A percentile compares a stretch with the other conserved stretches of the same genome.
Conservation (phyloP, 2,113 vertebrate species). For the Fulmarus glacialis region DNA sequence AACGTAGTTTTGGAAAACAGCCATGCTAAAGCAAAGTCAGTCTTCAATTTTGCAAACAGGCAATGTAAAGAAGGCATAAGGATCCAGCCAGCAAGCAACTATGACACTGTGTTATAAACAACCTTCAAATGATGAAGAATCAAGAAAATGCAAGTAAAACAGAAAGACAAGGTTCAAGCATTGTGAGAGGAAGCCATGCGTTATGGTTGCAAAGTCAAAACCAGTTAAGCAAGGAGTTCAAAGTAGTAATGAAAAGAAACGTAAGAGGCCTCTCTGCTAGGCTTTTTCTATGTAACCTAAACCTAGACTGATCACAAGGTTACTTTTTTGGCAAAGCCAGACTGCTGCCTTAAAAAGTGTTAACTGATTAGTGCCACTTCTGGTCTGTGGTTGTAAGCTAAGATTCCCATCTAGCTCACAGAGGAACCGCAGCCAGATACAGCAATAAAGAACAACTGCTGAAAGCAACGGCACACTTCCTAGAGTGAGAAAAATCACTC, state of each 20-base stretch:
- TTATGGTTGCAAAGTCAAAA: neutral
- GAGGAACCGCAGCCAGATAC: neutral
- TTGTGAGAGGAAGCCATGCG: neutral
- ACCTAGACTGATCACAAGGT: neutral
- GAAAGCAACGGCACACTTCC: accelerated
- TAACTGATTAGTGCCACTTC: neutral
- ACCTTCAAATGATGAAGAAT: neutral
- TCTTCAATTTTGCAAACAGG: neutral
- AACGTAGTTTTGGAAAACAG: neutral
- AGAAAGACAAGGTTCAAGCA: neutral
- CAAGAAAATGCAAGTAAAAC: neutral
- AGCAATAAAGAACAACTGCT: neutral
- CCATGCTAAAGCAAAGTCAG: neutral
- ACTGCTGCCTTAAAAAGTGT: neutral
- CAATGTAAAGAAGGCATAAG: neutral
- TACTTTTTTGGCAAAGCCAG: neutral
- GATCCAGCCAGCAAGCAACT: neutral
- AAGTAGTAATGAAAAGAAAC: neutral
- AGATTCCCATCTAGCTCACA: neutral
- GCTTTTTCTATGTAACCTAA: neutral
- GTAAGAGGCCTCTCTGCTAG: neutral
- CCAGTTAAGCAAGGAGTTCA: neutral
- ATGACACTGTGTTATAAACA: neutral
- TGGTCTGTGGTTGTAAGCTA: neutral
- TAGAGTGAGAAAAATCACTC: neutral